Evolutionary conservation across 2,797 vertebrate genomes (phyloP).

Genomic region (Helostoma temminkii): DNA sequence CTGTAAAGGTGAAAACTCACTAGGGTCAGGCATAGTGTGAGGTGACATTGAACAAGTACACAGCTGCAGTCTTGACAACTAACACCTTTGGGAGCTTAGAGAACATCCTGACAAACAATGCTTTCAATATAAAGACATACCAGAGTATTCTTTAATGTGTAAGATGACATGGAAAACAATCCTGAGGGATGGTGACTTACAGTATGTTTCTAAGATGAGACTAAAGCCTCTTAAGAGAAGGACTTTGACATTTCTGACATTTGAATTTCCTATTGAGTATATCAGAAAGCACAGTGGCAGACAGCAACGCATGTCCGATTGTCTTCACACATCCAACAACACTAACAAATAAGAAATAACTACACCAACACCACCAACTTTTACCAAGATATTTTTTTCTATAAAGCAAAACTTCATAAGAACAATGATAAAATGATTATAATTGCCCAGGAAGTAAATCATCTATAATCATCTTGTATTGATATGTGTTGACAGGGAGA

Average conservation of each 20-base stretch:
- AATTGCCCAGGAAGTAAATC: constrained; percentile 47
- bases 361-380: not conserved
- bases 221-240: not conserved
- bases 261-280: not conserved
- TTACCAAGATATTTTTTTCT: not conserved
- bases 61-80: constrained; percentile 66
- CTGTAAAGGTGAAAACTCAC: constrained; percentile 73
- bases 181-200: not conserved
- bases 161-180: constrained; percentile 9
- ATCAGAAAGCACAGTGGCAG: not conserved
- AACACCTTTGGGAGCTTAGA: constrained; percentile 52
- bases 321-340: not conserved
- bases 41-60: constrained; percentile 77
- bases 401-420: not conserved
- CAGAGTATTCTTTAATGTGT: constrained; percentile 14
- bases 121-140: constrained; percentile 45
- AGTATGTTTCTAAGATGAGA: not conserved
- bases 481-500: constrained; percentile 48
- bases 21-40: constrained; percentile 70
- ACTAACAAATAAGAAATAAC: not conserved
- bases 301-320: not conserved
- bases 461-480: constrained; percentile 48
- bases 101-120: constrained; percentile 37
- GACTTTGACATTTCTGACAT: constrained; percentile 1
- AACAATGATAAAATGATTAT: no score